Base-by-base conservation (phyloP, 2,888 invertebrate genomes). In the Steinernema scapterisci region DNA sequence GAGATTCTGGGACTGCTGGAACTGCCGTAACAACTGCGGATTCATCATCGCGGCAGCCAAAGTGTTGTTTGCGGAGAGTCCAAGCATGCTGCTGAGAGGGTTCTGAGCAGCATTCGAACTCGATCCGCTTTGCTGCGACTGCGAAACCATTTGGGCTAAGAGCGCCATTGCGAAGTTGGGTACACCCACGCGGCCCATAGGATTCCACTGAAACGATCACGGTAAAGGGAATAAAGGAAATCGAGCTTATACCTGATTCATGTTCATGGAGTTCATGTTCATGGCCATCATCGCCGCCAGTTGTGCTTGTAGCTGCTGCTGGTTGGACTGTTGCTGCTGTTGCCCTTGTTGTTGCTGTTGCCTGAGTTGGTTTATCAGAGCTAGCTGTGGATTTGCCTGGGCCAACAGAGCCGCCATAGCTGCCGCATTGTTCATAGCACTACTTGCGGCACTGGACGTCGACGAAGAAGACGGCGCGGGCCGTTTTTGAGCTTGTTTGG, bases 1-100 rank as follows among this genome's bases (percentile, higher is more conserved):
- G 25, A 63, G 48, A 48, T 48, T 63, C 31, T 63, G 73, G 13
- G 71, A 31, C 38, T 76, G 76, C 25, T 76, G 76, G 56, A 76
- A 71, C 27, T 76, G 76, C 13, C 76, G 73, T 23, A 76, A n/a
- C 51, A 76, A 19, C 71, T 76, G 76, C 16, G 76, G 76, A 31
- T 54, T 43, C 9, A 43, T 38, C 43, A 48, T 45, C n/a, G 54
- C 71, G 31, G 56, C 51, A 1, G 72, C 72, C 25, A 48, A 19
- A 21, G 72, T 27, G 1, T 23, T 16, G 38, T 72, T 72, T 3
- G 38, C 38, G 38, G 38, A 38, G 48, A 72, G 46, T 25, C 54
- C 74, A 23, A 44, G 73, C 31, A 73, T 73, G 1, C 19, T 19
- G 38, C 43, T 31, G 0, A n/a, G 52, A 23, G 70, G 71, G 51